Evolutionary conservation across 2,113 vertebrate genomes (phyloP), one percentile per base, ranked within the genome.

Genomic region (Sigmodon hispidus): DNA sequence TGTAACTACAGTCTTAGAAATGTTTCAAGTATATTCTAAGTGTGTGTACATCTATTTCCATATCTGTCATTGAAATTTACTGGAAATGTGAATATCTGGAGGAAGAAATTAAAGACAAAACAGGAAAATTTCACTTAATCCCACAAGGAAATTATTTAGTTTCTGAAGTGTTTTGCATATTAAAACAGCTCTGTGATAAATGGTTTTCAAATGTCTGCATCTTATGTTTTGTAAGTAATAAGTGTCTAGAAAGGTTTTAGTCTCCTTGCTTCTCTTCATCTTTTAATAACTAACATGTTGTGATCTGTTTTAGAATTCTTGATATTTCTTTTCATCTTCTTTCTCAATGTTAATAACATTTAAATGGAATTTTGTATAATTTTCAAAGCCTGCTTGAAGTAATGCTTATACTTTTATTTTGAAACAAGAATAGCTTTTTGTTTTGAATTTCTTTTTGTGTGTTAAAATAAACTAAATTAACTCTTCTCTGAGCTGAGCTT

Each of bases 381-480:
- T 90, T 97, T 75, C 92, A 80, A 70, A 88, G 43, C n/a, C 43
- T 91, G 15, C 5, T 92, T 90, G 61, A 94, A 86, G 55, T 89
- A 90, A 89, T 95, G 76, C 45, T 92, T n/a, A 86, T 70, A 55
- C 43, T 89, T 95, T 89, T 59, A 83, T 89, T 97, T 95, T 94
- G 67, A 95, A 95, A 93, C 29, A 89, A 80, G 85, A 89, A 22
- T 84, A 43, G 43, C 26, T 80, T 95, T 93, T 95, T 92, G n/a
- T 81, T 94, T 91, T 45, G 73, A 91, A 93, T 95, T 19, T 87
- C 17, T 69, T 94, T 87, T 57, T 69, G n/a, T 95, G 31, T 88
- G 22, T 89, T 94, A 73, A 96, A 97, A 94, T 50, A 97, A 87
- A 92, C 63, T 91, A 89, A 95, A 94, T 96, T 92, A 94, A 59